Evolutionary conservation across 2,888 invertebrate species (phyloP), one percentile per base, ranked within the genome.

Genomic region (Monochamus alternatus): DNA sequence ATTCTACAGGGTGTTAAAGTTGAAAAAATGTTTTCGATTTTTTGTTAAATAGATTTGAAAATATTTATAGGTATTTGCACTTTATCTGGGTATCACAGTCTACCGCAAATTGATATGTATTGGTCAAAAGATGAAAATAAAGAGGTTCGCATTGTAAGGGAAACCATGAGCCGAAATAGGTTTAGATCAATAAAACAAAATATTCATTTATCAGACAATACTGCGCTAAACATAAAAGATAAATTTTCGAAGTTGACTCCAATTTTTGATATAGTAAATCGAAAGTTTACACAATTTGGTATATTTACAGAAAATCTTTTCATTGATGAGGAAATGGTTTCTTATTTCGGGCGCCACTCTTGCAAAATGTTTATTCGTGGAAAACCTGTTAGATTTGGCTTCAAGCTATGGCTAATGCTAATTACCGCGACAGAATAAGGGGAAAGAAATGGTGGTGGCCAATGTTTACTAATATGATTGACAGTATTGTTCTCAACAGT

Each of bases 261-360:
- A 43, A 71, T 75, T 71, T 71, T 52, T 47, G 51, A 66, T 58
- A 52, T 47, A 22, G 58, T 75, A 64, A 75, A 72, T 72, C 7
- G 64, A 65, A 71, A 58, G 64, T 70, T 59, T 60, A 32, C 71
- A n/a, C 75, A 71, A 55, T 75, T 70, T 65, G 71, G 65, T 30
- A 32, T 75, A 64, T 75, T 75, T 58, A 12, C 75, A 22, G 58
- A 22, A 58, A 31, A 75, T 44, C 65, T 73, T 58, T 73, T 59
- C 3, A 73, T 73, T 59, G 73, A 73, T 73, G 71, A 75, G 38
- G 63, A 71, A 60, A 75, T 75, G 75, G 75, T 75, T n/a, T n/a
- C n/a, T n/a, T n/a, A n/a, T n/a, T n/a, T n/a, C n/a, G n/a, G n/a
- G n/a, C n/a, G n/a, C n/a, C n/a, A n/a, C n/a, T n/a, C n/a, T n/a